phyloP scores from a whole-genome alignment of 2,113 vertebrate species.

The Pelobates fuscus region DNA sequence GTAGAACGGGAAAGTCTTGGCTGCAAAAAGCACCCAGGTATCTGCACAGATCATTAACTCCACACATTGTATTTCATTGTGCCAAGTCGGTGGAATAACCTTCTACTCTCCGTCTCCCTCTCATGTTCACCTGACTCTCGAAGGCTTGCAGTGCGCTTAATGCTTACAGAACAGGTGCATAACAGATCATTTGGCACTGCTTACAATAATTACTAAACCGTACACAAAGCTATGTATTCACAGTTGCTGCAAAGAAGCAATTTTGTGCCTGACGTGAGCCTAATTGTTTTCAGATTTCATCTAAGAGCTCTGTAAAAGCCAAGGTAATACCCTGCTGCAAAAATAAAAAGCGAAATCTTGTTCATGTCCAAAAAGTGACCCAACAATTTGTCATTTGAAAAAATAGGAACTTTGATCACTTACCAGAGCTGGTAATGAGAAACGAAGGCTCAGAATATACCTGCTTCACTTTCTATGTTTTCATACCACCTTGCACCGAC shows the following conservation, averaged over 20 bases:
- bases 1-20: neutral
- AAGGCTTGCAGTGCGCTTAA: constrained; percentile 35
- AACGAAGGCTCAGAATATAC: too few relatives aligned
- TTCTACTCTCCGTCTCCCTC: neutral
- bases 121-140: constrained; percentile 35
- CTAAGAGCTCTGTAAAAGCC: constrained; percentile 28
- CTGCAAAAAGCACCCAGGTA: constrained; percentile 12
- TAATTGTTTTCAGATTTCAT: constrained; percentile 46
- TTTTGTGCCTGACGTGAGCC: constrained; percentile 39
- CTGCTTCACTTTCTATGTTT: too few relatives aligned
- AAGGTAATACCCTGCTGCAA: constrained; percentile 15
- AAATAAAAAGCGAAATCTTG: constrained; percentile 19
- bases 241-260: constrained; percentile 32
- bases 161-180: constrained; percentile 36
- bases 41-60: constrained; percentile 35
- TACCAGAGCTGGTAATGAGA: too few relatives aligned
- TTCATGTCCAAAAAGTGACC: constrained; percentile 28
- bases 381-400: neutral
- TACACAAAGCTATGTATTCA: constrained; percentile 33
- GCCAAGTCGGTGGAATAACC: constrained; percentile 27
- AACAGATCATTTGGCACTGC: constrained; percentile 41
- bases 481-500: too few relatives aligned
- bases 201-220: constrained; percentile 45
- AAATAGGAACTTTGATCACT: too few relatives aligned
- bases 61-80: constrained; percentile 11